Percentiles rank a stretch among this genome's conserved stretches.
Conservation (phyloP, 2,888 invertebrate genomes). For the Cheilosia scutellata region DNA sequence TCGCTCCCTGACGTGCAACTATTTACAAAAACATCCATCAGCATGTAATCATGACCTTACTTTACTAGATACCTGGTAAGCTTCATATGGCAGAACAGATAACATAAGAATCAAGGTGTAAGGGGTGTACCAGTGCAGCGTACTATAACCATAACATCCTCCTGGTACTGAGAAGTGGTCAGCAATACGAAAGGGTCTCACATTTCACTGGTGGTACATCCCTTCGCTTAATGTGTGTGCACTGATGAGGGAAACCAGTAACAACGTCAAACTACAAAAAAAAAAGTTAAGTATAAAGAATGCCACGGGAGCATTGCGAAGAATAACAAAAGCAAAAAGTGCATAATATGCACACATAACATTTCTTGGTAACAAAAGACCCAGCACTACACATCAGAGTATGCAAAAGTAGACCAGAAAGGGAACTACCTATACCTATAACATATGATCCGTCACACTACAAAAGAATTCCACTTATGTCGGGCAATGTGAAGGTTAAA, state of each 20-base stretch:
- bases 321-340: constrained; percentile 34
- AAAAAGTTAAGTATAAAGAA: constrained; percentile 39
- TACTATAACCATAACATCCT: constrained; percentile 26
- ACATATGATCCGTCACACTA: constrained; percentile 73
- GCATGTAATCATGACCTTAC: constrained; percentile 45
- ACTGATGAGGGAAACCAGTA: constrained; percentile 62
- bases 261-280: constrained; percentile 40
- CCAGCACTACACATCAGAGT: constrained; percentile 47
- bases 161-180: constrained; percentile 61
- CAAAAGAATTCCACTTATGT: constrained; percentile 71
- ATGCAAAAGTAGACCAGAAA: constrained; percentile 45
- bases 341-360: constrained; percentile 61
- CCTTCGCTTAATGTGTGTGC: constrained; percentile 48
- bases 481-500: constrained; percentile 72
- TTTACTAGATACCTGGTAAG: constrained; percentile 25
- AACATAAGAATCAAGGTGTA: constrained; percentile 13
- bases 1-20: constrained; percentile 42
- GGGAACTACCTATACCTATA: constrained; percentile 27
- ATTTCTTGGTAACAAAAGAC: constrained; percentile 56
- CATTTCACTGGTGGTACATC: constrained; percentile 67
- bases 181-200: constrained; percentile 56
- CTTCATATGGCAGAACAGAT: constrained; percentile 13
- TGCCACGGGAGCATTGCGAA: constrained; percentile 53
- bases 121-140: constrained; percentile 1
- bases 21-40: constrained; percentile 62